Evolutionary conservation across 2,797 vertebrate species (phyloP), one percentile per base, ranked within the genome.

Genomic region (Capromys pilorides): DNA sequence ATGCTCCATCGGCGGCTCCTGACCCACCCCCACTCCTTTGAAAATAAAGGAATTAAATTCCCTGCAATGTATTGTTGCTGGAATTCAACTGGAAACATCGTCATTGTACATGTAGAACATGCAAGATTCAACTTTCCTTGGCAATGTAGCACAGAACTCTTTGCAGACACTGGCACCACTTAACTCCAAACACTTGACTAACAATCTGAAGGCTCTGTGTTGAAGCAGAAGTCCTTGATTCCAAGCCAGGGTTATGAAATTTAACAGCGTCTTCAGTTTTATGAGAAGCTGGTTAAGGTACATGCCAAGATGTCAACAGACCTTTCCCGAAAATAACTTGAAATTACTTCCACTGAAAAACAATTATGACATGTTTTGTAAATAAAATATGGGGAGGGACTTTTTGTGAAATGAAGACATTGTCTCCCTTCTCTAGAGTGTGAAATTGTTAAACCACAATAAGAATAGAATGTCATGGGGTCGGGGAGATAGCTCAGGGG

Each of bases 41-140:
- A 49, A 86, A 93, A 93, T n/a, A 13, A 92, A 80, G 36, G 12
- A 66, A 33, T 78, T 90, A 24, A 88, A 86, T 88, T 87, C 24
- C 26, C 26, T 84, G 7, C 10, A 57, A 59, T 24, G 9, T 12
- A 21, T 41, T 59, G 78, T 93, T 90, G 33, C 49, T 79, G 18
- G 45, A 86, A 62, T 90, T 28, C 14, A 93, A 84, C 39, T 67
- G 3, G 2, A 97, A 82, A n/a, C 10, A 81, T 73, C 45, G 11
- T 59, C 69, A 79, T 31, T 64, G 19, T 31, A 78, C 31, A 33
- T 2, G 1, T 24, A 89, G 33, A 39, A 85, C 33, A 94, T 12
- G 19, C 71, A 75, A 94, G 31, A 88, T 26, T 54, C 13, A 84
- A 79, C 28, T 66, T 57, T 77, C 41, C 45, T 93, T 92, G 82